Evolutionary conservation across 2,113 vertebrate genomes (phyloP).

Genomic region (Pica pica): DNA sequence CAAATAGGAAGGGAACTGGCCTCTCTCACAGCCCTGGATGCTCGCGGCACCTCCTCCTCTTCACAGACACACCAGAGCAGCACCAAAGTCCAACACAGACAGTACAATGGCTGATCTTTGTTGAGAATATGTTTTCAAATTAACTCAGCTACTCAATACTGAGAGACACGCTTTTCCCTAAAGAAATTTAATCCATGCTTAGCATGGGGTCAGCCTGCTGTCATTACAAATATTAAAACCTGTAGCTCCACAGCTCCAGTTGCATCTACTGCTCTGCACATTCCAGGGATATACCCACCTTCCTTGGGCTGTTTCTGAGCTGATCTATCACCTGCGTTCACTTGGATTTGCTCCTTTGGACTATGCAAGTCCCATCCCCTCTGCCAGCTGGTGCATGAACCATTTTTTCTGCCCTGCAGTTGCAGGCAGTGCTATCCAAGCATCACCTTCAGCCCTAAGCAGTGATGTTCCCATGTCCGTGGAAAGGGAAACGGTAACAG

Average conservation of each 20-base stretch:
- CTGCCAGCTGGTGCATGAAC: neutral
- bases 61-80: neutral
- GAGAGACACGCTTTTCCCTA: neutral
- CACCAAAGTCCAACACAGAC: rapidly evolving
- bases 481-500: neutral
- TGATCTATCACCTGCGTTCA: rapidly evolving
- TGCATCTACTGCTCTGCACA: rapidly evolving
- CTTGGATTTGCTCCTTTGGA: neutral
- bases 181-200: neutral
- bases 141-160: neutral
- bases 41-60: rapidly evolving
- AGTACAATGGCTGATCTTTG: neutral
- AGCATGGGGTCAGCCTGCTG: neutral
- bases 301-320: neutral
- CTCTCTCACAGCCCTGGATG: neutral
- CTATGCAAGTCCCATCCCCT: neutral
- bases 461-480: rapidly evolving
- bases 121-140: neutral
- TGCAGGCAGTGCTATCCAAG: neutral
- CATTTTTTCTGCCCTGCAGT: neutral
- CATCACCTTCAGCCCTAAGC: neutral
- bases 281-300: neutral
- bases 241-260: neutral
- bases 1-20: neutral
- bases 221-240: neutral